Evolutionary conservation across 2,888 invertebrate species (phyloP).

Genomic region (Alcis repandata): DNA sequence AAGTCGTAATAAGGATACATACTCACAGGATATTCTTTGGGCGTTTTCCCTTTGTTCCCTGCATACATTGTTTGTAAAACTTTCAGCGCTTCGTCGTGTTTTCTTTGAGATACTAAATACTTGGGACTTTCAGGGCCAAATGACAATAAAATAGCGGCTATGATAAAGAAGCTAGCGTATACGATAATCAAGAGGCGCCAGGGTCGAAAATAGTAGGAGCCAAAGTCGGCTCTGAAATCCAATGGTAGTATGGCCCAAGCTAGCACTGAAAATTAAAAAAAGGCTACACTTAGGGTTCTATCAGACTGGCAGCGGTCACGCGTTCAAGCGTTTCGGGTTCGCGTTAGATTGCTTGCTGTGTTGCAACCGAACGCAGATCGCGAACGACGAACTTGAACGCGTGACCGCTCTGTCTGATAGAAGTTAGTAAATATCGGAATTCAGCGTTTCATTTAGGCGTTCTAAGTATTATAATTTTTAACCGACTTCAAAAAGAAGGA

Average conservation of each 20-base stretch:
- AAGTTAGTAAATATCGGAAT: too few species aligned
- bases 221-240: conserved; percentile 74
- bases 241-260: conserved; percentile 90
- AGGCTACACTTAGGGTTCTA: neutral
- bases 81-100: conserved; percentile 87
- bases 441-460: too few species aligned
- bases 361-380: too few species aligned
- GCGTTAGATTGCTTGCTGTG: too few species aligned
- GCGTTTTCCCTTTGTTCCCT: conserved; percentile 69
- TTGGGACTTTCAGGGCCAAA: conserved; percentile 93
- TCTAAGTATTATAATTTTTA: too few species aligned
- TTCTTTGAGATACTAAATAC: conserved; percentile 89
- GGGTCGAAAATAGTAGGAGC: conserved; percentile 87
- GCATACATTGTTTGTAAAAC: conserved; percentile 88
- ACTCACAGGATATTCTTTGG: conserved; percentile 82
- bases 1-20: conserved; percentile 34
- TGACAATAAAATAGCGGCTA: conserved; percentile 84
- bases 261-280: conserved; percentile 21
- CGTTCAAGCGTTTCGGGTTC: too few species aligned
- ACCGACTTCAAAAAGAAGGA: too few species aligned
- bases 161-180: conserved; percentile 87
- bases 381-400: too few species aligned
- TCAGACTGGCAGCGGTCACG: too few species aligned
- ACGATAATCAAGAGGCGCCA: conserved; percentile 91
- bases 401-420: too few species aligned